phyloP scores from a whole-genome alignment of 2,888 invertebrate genomes.

The Standfussiana lucernea region DNA sequence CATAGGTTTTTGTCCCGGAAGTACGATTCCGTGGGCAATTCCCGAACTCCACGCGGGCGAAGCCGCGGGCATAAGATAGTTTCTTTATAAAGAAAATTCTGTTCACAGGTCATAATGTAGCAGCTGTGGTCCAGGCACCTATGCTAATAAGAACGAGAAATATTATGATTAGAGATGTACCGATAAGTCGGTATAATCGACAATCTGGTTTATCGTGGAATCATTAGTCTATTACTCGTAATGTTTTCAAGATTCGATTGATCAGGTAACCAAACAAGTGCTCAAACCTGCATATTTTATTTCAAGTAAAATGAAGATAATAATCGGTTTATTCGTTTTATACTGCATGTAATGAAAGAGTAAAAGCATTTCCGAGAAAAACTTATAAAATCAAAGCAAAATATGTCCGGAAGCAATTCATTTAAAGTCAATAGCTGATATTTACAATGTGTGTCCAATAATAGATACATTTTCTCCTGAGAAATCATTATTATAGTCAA shows the following conservation, averaged over 20 bases:
- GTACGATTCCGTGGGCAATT: background rate
- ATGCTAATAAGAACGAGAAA: conserved; percentile 31
- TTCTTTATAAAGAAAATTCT: background rate
- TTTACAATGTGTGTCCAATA: conserved; percentile 39
- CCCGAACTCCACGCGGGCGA: background rate
- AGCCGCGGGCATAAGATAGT: background rate
- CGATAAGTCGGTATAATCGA: conserved; percentile 46
- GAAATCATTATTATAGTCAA: conserved; percentile 58
- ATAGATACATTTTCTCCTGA: conserved; percentile 51
- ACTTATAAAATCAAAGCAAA: conserved; percentile 15
- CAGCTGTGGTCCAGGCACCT: background rate
- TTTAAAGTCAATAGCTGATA: conserved; percentile 43
- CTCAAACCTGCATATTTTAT: background rate
- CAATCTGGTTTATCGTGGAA: conserved; percentile 36
- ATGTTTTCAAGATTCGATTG: conserved; percentile 23
- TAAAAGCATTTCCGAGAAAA: conserved; percentile 25
- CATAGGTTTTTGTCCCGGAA: background rate
- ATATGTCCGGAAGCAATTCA: conserved; percentile 44
- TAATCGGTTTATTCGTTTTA: conserved; percentile 9
- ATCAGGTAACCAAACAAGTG: conserved; percentile 11
- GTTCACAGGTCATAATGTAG: background rate
- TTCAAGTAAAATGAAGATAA: conserved; percentile 5
- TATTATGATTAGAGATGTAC: conserved; percentile 53
- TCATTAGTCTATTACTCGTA: conserved; percentile 13
- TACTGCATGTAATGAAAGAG: conserved; percentile 3